Evolutionary conservation across 2,797 vertebrate species (phyloP), one percentile per base, ranked within the genome.

Genomic region (Falco berigora): DNA sequence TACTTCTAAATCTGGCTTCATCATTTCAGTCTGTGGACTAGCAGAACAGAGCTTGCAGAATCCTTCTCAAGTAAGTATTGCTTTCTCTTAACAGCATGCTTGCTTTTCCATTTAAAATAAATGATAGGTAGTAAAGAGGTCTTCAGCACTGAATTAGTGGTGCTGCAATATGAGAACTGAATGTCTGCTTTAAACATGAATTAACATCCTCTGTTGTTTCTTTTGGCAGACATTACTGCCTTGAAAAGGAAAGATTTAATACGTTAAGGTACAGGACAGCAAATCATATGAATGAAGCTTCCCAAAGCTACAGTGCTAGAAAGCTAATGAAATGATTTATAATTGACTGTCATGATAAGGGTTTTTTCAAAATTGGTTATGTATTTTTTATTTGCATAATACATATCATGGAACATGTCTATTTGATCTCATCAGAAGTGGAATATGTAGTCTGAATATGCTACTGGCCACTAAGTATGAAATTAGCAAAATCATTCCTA

Each of bases 51-150:
- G 91, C 79, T 75, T 89, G 67, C 94, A 79, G 88, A 80, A 88
- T 92, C 95, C 40, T 85, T 81, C 88, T 91, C 62, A 91, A 96
- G 97, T 97, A 88, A 97, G 96, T 97, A 94, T 38, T 92, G 75
- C 49, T 88, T 95, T 86, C 56, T 90, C n/a, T 81, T 90, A 66
- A 34, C 38, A 90, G 78, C 71, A 90, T 87, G 67, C 17, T 71
- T 87, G 10, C 21, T 69, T 81, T 82, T 83, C 49, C 23, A 76
- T 88, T 93, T 92, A 91, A 91, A 93, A 94, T 84, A 38, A 79
- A 55, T 93, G 91, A 86, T 79, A 96, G 76, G 82, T 90, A 93
- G 46, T 55, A 87, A 73, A 94, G 80, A 52, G 92, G 40, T 69
- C 84, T 92, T 94, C 79, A 68, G 78, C 59, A 68, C 4, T 50